Conservation (phyloP, 2,113 vertebrate genomes). For the Limanda limanda region DNA sequence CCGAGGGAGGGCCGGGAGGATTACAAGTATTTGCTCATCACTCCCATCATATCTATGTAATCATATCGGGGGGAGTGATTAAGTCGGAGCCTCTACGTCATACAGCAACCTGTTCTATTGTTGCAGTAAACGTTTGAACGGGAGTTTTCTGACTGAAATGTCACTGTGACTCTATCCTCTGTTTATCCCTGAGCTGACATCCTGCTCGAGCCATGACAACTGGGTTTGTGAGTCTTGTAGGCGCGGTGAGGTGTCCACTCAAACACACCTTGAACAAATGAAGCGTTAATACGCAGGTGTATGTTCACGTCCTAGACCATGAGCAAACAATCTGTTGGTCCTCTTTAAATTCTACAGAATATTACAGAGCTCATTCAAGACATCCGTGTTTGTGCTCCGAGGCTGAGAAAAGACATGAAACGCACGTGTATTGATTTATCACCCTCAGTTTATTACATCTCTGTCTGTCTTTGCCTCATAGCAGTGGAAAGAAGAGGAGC, state of each 20-base stretch:
- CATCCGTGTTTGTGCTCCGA: too few relatives aligned
- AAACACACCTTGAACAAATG: slow-evolving; percentile 79
- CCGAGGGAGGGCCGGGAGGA: too few relatives aligned
- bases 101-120: too few relatives aligned
- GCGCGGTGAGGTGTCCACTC: slow-evolving; percentile 62
- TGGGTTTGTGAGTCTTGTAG: slow-evolving; percentile 75
- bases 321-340: slow-evolving; percentile 12
- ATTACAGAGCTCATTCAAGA: background rate
- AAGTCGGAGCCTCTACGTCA: too few relatives aligned
- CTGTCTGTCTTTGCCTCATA: background rate
- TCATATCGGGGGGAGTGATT: too few relatives aligned
- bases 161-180: slow-evolving; percentile 10
- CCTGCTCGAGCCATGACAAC: slow-evolving; percentile 54
- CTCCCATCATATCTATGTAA: too few relatives aligned
- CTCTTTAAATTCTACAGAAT: background rate
- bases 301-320: background rate
- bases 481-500: slow-evolving; percentile 25
- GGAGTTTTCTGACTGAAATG: too few relatives aligned
- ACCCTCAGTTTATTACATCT: too few relatives aligned
- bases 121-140: too few relatives aligned
- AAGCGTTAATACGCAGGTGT: slow-evolving; percentile 8
- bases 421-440: too few relatives aligned
- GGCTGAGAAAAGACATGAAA: too few relatives aligned
- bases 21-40: too few relatives aligned
- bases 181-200: slow-evolving; percentile 51